Base-by-base conservation (phyloP, 2,113 vertebrate genomes). In the Trichechus manatus region DNA sequence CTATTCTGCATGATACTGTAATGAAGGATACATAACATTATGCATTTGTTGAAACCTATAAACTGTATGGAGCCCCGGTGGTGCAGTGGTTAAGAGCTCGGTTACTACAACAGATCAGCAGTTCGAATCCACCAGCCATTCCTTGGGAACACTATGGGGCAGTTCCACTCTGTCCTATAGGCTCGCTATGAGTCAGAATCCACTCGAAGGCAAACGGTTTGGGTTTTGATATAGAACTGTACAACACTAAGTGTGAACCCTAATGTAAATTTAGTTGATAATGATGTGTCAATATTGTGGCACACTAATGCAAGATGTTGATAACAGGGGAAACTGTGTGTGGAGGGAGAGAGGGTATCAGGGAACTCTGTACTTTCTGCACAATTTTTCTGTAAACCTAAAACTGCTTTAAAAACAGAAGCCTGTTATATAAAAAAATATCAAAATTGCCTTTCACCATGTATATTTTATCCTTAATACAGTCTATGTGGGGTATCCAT, bases 401-500 rank as follows among this genome's bases (percentile, higher is more conserved):
- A 70, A 36, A n/a, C n/a, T 36, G n/a, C 31, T 36, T 15, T 8
- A 36, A 72, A n/a, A 68, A 72, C 36, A 20, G 20, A 70, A 23
- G 19, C 23, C 72, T 23, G 39, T 74, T 74, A 74, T 74, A 74
- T 72, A 39, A 74, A 74, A 74, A 39, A 39, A 74, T 39, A 74
- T 23, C 8, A 39, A 74, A 9, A 4, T 61, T 85, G 25, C 17
- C 66, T 74, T 91, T 59, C 20, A 82, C 29, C 20, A 0, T 1
- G 0, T 23, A 2, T 78, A 27, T 29, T 80, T 42, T 56, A 39
- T n/a, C 6, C 3, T 42, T 9, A 68, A 1, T 10, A 3, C 36
- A 19, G 8, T 15, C 0, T 10, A 1, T 11, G 27, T 31, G 36
- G 25, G 29, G 64, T 8, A 1, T 17, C 4, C 1, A 9, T n/a